Base-by-base conservation (phyloP, 1,140 invertebrate genomes). In the Monochamus saltuarius region DNA sequence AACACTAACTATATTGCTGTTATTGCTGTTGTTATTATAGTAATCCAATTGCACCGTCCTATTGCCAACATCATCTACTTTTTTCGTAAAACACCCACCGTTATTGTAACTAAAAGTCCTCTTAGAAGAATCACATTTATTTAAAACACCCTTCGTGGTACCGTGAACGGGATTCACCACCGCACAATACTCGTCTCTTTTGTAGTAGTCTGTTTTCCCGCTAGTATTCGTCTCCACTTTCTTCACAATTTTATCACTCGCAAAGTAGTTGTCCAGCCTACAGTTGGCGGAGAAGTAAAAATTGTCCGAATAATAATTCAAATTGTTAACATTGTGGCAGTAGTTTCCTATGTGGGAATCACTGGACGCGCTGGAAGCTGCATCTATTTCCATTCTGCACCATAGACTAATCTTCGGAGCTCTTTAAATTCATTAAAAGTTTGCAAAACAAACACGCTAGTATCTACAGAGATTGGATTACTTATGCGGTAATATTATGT, bases 251-350 rank as follows among this genome's bases (percentile, higher is more conserved):
- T 70, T 70, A 13, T 68, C 60, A 36, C 58, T 57, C 10, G 55
- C 56, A 60, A 70, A 73, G 56, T 68, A 73, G 7, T 43, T 61
- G 22, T 73, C 71, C 42, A 71, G 59, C 59, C 70, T 71, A 38
- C 62, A 61, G 29, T 68, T 70, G 34, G 62, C 66, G 4, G 66
- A 17, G 34, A 70, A 72, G 61, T 66, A 73, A 14, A 70, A 58
- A 64, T 69, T 72, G 39, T 75, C 72, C 9, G 65, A 63, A 56
- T 73, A 75, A 54, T 69, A 73, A 59, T 69, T 75, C 35, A 66
- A 42, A 43, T 62, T 71, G 10, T 49, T 36, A 57, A 40, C 43
- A 35, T 54, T 36, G 19, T 61, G 58, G n/a, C 60, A 45, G 57
- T 61, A 73, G 53, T 59, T 67, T 6, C 65, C 67, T 13, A 46